Base-by-base conservation (phyloP, 2,113 vertebrate genomes). In the Gadus chalcogrammus region DNA sequence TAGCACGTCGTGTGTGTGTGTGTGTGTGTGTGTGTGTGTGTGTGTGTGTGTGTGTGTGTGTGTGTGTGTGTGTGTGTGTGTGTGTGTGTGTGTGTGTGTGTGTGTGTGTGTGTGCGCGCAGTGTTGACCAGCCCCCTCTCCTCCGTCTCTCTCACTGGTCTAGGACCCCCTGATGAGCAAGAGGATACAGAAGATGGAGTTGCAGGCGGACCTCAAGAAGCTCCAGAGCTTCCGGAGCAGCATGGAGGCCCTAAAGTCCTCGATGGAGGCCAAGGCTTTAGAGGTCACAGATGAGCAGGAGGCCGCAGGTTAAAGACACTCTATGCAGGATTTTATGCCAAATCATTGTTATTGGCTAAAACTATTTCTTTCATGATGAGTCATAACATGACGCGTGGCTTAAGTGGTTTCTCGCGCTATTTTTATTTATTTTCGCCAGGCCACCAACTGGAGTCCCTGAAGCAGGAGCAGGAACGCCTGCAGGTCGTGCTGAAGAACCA, bases 191-290 rank as follows among this genome's bases (percentile, higher is more conserved):
- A 98, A 92, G 1, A 52, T 95, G 65, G 94, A 93, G 77, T 86
- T 96, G 56, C 94, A 98, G 90, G 84, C 90, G 27, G 96, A 99
- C 65, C 89, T 96, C 35, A 93, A 97, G 84, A 97, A 97, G 78
- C 94, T 95, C 28, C 93, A 95, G 76, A 92, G 89, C 65, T 99
- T 95, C 77, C 85, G 89, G 62, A 84, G 85, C 67, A 93, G 89
- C 74, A 79, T 96, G 79, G 94, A 96, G 38, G 89, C 92, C 38
- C 95, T 94, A 70, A 87, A 91, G 85, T 71, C 79, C 22, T 88
- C 90, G 68, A 88, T 94, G 72, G 91, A 94, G 71, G 91, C 92
- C 84, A 96, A 95, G 76, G 70, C 82, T n/a, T 79, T 88, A 61
- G 88, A 87, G 42, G 69, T 94, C 22, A 88, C 75, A 22, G 93